phyloP scores from a whole-genome alignment of 2,888 invertebrate species.

The Deroplatys truncata region DNA sequence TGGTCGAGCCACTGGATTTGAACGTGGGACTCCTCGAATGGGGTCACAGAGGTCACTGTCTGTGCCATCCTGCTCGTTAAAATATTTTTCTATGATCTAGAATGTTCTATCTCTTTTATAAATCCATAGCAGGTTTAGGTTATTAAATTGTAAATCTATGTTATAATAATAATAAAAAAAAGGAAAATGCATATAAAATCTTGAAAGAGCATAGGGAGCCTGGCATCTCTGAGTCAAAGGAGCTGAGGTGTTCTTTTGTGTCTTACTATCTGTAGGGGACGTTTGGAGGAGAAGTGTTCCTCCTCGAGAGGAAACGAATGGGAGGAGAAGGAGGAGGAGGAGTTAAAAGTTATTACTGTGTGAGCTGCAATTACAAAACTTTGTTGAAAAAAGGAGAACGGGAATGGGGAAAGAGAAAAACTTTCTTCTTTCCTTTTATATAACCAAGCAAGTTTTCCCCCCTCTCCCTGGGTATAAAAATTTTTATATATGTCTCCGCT shows the following conservation, averaged over 20 bases:
- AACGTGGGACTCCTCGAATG: too few relatives aligned
- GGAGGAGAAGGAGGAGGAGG: not conserved
- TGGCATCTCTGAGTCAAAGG: not conserved
- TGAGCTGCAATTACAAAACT: slow-evolving; percentile 28
- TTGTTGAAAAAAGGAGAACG: slow-evolving; percentile 13
- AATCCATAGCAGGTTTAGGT: not conserved
- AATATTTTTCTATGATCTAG: too few relatives aligned
- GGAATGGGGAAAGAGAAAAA: not conserved
- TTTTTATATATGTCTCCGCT: slow-evolving; percentile 14
- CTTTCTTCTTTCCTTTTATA: slow-evolving; percentile 9
- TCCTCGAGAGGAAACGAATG: not conserved
- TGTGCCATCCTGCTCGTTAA: too few relatives aligned
- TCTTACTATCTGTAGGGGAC: not conserved
- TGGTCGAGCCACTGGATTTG: too few relatives aligned
- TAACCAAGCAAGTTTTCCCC: not conserved
- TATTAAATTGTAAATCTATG: not conserved
- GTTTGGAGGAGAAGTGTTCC: not conserved
- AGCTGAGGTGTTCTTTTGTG: not conserved
- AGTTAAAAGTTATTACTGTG: slow-evolving; percentile 28
- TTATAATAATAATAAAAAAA: not conserved
- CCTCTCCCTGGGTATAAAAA: not conserved
- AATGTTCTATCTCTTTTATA: too few relatives aligned
- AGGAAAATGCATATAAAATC: not conserved
- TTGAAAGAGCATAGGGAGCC: not conserved
- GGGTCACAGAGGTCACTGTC: too few relatives aligned